Base-by-base conservation (phyloP, 2,113 vertebrate species). In the Ophiodon elongatus region DNA sequence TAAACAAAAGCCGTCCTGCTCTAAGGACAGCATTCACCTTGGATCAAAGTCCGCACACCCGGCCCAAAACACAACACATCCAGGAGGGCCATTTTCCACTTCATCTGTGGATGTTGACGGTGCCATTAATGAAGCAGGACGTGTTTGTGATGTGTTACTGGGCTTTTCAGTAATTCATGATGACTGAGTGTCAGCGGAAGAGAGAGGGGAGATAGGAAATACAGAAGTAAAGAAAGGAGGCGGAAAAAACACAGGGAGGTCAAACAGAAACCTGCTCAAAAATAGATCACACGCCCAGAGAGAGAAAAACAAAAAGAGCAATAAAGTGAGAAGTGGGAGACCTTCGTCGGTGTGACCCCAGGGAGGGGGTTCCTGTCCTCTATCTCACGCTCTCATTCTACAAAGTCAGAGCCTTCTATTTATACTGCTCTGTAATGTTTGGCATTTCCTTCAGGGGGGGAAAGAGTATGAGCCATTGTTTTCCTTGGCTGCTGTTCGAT, bases 401-500 rank as follows among this genome's bases (percentile, higher is more conserved):
- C 87, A 93, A 93, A 94, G 92, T 91, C 89, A 89, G 56, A 87
- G 67, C 81, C 47, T 88, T 90, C 95, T 95, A 96, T 95, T 95
- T 94, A 92, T 95, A 95, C 76, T 79, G 65, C 78, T 8, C 79
- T 86, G 92, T 94, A 94, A 95, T 92, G 94, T 94, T 92, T 91
- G 95, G 95, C 90, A 96, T 96, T 96, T 96, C 95, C 95, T 95
- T 86, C 63, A 62, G 85, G 86, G 79, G 27, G 13, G 54, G 54
- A 25, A 2, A 65, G 73, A 68, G 74, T 47, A 31, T 33, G 74
- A 87, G 84, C 91, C 83, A 95, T 96, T 96, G 95, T 96, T 95
- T 94, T 92, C 69, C 83, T 90, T 90, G 91, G 93, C 91, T 79
- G 90, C 79, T 21, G 71, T 88, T 90, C 80, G 86, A 91, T 83